These are phyloP conservation scores for Hystrix cristata DNA, from an alignment of 2,113 vertebrate genomes.

Conservation along the genomic window DNA sequence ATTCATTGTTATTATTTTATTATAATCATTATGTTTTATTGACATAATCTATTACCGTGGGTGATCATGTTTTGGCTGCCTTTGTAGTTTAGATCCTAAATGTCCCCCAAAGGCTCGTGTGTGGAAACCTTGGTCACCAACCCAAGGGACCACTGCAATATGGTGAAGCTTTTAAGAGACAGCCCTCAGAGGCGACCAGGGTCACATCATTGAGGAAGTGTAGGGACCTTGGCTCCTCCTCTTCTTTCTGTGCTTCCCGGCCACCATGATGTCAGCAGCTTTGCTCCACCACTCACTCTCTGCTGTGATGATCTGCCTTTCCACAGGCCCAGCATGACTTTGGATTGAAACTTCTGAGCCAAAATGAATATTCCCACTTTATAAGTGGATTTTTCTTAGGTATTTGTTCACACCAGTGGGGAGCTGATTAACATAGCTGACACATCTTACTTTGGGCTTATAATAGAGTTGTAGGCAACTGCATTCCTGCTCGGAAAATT, in stretches of 20 bases:
- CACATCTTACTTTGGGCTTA: background rate
- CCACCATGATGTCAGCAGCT: background rate
- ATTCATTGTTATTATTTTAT: background rate
- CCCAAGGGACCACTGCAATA: too few relatives aligned
- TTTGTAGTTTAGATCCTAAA: background rate
- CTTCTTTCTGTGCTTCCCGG: background rate
- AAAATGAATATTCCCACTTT: background rate
- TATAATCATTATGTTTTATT: background rate
- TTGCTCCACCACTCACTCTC: too few relatives aligned
- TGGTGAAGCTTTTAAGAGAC: background rate
- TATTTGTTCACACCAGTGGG: too few relatives aligned
- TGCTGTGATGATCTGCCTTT: background rate
- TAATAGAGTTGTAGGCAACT: background rate
- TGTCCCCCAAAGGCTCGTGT: background rate
- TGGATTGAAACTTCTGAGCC: too few relatives aligned
- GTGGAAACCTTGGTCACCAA: background rate
- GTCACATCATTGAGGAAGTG: background rate
- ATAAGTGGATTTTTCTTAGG: too few relatives aligned
- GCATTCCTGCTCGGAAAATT: background rate
- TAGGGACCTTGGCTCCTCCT: too few relatives aligned
- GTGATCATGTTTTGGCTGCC: background rate
- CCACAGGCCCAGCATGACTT: background rate
- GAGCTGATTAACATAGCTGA: background rate
- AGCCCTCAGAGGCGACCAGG: fast-evolving
- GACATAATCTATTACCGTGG: background rate